phyloP scores from a whole-genome alignment of 2,888 invertebrate species.

The Ethmia dodecea region DNA sequence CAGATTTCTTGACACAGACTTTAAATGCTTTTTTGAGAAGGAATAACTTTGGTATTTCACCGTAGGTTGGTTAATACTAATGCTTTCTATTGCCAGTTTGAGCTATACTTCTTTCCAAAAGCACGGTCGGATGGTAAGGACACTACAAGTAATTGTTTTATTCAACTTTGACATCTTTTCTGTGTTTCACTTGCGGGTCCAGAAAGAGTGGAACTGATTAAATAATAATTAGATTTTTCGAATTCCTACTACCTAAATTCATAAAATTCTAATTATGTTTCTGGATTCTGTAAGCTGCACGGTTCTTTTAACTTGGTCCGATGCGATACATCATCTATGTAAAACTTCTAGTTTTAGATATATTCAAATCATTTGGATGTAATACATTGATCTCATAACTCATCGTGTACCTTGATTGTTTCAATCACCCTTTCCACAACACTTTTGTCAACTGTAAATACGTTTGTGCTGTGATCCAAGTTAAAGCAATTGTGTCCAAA shows the following conservation, averaged over 20 bases:
- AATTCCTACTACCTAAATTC: background rate
- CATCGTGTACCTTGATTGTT: too few species aligned
- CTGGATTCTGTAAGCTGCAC: slow-evolving; percentile 43
- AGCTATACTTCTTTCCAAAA: slow-evolving; percentile 57
- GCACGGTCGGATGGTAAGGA: slow-evolving; percentile 70
- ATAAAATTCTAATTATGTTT: slow-evolving; percentile 29
- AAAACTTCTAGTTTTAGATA: too few species aligned
- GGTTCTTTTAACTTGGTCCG: slow-evolving; percentile 48
- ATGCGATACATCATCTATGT: too few species aligned
- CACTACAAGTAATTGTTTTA: slow-evolving; percentile 57
- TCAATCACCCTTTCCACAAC: too few species aligned
- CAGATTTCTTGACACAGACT: slow-evolving; percentile 18
- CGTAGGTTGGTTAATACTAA: slow-evolving; percentile 31
- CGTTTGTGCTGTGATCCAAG: slow-evolving; percentile 19
- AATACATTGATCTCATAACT: too few species aligned
- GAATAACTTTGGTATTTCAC: too few species aligned
- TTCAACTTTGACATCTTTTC: slow-evolving; percentile 27
- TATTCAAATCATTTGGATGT: too few species aligned
- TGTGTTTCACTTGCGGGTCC: slow-evolving; percentile 44
- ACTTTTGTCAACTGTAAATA: background rate
- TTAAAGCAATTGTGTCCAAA: slow-evolving; percentile 42
- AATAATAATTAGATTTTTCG: background rate
- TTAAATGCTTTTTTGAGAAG: too few species aligned
- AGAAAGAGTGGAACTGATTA: slow-evolving; percentile 37
- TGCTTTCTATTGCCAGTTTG: slow-evolving; percentile 47